These are phyloP conservation scores for Polymixis lichenea DNA, from an alignment of 2,888 invertebrate species.

Conservation along the genomic window DNA sequence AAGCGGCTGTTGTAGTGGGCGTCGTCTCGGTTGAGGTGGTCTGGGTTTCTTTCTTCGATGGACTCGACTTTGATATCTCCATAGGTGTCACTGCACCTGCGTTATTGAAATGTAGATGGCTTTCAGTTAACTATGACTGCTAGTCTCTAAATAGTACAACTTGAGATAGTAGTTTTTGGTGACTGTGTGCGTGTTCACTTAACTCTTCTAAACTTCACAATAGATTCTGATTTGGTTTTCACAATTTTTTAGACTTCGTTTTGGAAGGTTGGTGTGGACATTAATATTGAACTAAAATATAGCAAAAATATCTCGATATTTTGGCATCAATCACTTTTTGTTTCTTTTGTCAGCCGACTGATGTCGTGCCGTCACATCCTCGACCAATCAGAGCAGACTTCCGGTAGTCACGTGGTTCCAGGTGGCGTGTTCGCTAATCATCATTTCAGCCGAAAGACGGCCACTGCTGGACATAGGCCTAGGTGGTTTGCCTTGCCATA, in stretches of 20 bases:
- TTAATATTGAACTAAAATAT: background rate
- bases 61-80: constrained; percentile 67
- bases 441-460: too few relatives aligned
- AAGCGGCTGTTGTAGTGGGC: constrained; percentile 40
- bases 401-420: too few relatives aligned
- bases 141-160: background rate
- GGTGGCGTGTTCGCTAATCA: too few relatives aligned
- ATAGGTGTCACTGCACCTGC: constrained; percentile 63
- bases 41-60: constrained; percentile 63
- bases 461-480: too few relatives aligned
- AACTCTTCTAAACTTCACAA: background rate
- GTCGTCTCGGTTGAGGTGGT: constrained; percentile 41
- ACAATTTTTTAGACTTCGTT: background rate
- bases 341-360: too few relatives aligned
- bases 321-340: too few relatives aligned
- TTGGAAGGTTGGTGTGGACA: background rate
- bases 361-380: background rate
- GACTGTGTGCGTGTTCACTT: too few relatives aligned
- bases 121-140: background rate
- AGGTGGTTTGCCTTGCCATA: too few relatives aligned
- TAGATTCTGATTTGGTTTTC: background rate
- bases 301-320: background rate
- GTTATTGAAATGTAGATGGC: background rate
- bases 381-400: background rate
- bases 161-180: background rate